These are phyloP conservation scores for Apostichopus parvimensis DNA, from an alignment of 35 echinoderm and acorn worm genomes.

Conservation along the genomic window DNA sequence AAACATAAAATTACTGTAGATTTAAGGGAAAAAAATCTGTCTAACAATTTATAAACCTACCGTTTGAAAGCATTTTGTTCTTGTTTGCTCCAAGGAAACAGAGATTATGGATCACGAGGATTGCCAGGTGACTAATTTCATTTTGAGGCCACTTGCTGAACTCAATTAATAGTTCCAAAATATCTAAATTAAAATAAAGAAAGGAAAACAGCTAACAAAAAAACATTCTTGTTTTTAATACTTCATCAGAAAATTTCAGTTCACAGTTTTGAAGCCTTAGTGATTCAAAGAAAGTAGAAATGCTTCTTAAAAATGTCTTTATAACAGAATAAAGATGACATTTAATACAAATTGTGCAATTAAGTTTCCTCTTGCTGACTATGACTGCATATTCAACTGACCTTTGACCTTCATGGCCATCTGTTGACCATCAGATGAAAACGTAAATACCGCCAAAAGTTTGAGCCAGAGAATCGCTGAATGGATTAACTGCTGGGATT, in stretches of 20 bases:
- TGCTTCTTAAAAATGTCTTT: too few species aligned
- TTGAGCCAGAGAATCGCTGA: slow-evolving; percentile 81
- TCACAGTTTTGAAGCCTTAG: too few species aligned
- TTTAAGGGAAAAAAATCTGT: too few species aligned
- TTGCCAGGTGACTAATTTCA: slow-evolving; percentile 51
- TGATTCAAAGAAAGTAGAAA: too few species aligned
- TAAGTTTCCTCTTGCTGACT: too few species aligned
- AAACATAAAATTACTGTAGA: too few species aligned
- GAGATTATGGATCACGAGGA: slow-evolving; percentile 81
- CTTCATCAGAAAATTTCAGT: too few species aligned
- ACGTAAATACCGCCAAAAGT: slow-evolving; percentile 83
- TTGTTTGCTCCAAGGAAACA: slow-evolving; percentile 86
- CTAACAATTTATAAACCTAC: slow-evolving; percentile 35
- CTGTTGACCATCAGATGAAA: slow-evolving; percentile 89
- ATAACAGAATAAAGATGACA: too few species aligned
- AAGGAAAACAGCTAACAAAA: too few species aligned
- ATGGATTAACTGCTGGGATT: slow-evolving; percentile 1
- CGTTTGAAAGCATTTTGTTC: slow-evolving; percentile 81
- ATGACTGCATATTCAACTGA: background rate
- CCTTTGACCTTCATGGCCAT: slow-evolving; percentile 92
- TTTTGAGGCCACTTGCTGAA: slow-evolving; percentile 47
- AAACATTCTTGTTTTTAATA: too few species aligned
- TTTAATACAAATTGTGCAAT: too few species aligned
- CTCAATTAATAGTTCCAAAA: slow-evolving; percentile 72
- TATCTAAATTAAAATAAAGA: slow-evolving; percentile 33